A percentile compares a stretch with the other conserved stretches of the same genome.
Evolutionary conservation across 2,888 invertebrate species (phyloP).

Genomic region (Oegoconia quadripuncta): DNA sequence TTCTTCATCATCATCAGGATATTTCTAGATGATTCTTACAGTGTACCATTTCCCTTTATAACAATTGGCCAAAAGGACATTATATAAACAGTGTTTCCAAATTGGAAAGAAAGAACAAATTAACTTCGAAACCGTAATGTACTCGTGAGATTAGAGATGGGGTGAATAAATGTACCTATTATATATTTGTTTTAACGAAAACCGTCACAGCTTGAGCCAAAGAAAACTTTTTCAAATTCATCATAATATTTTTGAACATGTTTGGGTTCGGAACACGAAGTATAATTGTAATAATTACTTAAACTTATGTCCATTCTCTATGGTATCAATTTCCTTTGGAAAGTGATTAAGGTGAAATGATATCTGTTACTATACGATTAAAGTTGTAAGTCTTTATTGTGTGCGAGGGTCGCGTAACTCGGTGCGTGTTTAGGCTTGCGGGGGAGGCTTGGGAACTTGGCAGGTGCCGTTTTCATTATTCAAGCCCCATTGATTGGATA

Average conservation of each 20-base stretch:
- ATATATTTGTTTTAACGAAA: too few relatives aligned
- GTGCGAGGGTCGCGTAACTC: conserved; percentile 35
- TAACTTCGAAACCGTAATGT: not conserved
- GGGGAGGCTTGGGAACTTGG: conserved; percentile 67
- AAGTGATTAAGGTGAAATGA: conserved; percentile 27
- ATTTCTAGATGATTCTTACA: too few relatives aligned
- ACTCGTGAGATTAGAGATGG: too few relatives aligned
- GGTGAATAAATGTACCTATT: too few relatives aligned
- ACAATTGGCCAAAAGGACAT: too few relatives aligned
- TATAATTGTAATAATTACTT: conserved; percentile 66
- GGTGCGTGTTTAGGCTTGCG: conserved; percentile 64
- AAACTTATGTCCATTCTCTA: conserved; percentile 58
- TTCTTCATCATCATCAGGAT: too few relatives aligned
- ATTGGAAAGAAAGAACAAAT: conserved; percentile 1
- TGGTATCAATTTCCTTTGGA: conserved; percentile 17
- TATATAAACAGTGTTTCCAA: not conserved
- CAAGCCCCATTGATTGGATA: conserved; percentile 78
- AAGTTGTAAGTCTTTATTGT: conserved; percentile 40
- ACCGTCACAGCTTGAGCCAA: too few relatives aligned
- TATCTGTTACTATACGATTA: conserved; percentile 34
- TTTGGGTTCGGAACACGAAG: conserved; percentile 40
- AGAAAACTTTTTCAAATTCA: not conserved
- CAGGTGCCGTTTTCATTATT: conserved; percentile 78
- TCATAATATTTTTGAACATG: not conserved
- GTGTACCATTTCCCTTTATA: too few relatives aligned